Percentiles rank a stretch among this genome's conserved stretches.
Evolutionary conservation across 1,140 invertebrate genomes (phyloP).

Genomic region (Ridgeia piscesae): DNA sequence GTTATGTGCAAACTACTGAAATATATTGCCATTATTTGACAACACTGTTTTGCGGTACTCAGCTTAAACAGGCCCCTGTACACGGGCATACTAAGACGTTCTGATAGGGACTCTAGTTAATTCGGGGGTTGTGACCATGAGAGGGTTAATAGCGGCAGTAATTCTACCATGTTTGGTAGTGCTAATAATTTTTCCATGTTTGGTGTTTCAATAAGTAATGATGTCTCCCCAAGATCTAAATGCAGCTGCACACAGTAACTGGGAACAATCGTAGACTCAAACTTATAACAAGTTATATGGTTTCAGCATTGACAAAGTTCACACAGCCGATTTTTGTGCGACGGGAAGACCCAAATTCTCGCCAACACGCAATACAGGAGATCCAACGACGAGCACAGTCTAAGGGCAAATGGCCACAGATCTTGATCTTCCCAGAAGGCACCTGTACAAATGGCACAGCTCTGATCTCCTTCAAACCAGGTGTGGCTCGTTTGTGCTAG

Average conservation of each 20-base stretch:
- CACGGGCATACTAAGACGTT: too few species aligned
- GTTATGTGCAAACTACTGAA: too few species aligned
- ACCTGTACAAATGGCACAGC: conserved; percentile 92
- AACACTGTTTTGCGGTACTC: too few species aligned
- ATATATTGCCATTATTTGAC: too few species aligned
- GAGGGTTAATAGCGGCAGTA: too few species aligned
- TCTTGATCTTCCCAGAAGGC: conserved; percentile 93
- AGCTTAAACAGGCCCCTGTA: too few species aligned
- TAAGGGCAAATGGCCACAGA: conserved; percentile 87
- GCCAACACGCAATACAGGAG: conserved; percentile 86
- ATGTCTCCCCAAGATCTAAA: neutral
- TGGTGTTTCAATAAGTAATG: neutral
- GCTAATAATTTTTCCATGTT: neutral
- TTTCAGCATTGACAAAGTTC: conserved; percentile 80
- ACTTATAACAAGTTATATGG: conserved; percentile 52
- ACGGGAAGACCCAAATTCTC: conserved; percentile 87
- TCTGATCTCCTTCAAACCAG: conserved; percentile 90
- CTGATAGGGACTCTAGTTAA: too few species aligned
- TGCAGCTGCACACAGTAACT: neutral
- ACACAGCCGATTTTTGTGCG: conserved; percentile 93
- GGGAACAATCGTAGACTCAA: conserved; percentile 9
- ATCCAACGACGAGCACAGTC: conserved; percentile 84
- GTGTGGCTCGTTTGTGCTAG: neutral
- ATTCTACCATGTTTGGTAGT: too few species aligned
- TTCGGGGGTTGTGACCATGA: too few species aligned